These are phyloP conservation scores for Mystacides longicornis DNA, from an alignment of 2,888 invertebrate genomes.

Conservation along the genomic window DNA sequence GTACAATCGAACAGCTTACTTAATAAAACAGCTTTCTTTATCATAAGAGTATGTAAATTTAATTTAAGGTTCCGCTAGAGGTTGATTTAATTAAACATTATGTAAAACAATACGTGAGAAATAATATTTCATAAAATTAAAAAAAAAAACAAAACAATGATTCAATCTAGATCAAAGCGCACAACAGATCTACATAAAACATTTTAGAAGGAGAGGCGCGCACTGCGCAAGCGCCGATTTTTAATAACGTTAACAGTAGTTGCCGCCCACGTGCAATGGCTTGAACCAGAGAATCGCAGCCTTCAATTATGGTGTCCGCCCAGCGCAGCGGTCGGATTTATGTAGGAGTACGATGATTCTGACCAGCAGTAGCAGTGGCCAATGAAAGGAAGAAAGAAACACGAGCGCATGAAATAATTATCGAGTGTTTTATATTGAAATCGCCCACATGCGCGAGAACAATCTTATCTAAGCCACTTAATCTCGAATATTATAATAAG, in stretches of 20 bases:
- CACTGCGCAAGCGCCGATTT: not conserved
- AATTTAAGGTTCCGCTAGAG: no score
- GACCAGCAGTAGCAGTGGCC: not conserved
- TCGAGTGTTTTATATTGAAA: not conserved
- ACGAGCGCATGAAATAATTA: not conserved
- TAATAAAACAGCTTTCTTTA: no score
- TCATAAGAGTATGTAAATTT: no score
- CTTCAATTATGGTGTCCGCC: constrained; percentile 1
- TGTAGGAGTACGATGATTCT: not conserved
- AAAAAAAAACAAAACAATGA: no score
- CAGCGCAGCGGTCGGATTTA: not conserved
- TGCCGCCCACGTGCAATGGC: not conserved
- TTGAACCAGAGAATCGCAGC: not conserved
- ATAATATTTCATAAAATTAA: no score
- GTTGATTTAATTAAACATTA: no score
- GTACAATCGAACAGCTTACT: no score
- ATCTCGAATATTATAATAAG: not conserved
- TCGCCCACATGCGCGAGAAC: not conserved
- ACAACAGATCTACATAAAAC: no score
- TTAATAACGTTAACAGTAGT: not conserved
- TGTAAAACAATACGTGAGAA: no score
- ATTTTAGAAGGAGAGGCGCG: no score
- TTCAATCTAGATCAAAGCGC: no score
- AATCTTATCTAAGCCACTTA: not conserved
- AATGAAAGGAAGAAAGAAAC: not conserved